These are phyloP conservation scores for Chaetura pelagica DNA, from an alignment of 2,113 vertebrate genomes.

Conservation along the genomic window DNA sequence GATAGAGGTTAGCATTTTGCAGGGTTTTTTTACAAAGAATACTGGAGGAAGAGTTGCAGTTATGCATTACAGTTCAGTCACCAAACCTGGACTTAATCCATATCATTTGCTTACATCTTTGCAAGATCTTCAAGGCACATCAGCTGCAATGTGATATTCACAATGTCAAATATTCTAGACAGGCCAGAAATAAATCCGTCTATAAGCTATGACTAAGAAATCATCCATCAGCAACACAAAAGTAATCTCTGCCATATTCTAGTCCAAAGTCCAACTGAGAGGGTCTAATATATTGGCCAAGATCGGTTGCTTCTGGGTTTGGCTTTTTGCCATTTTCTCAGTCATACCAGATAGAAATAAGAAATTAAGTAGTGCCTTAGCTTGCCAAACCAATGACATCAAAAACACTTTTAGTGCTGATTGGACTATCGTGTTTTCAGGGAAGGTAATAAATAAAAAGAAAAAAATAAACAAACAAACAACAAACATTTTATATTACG, in stretches of 20 bases:
- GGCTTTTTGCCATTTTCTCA: constrained; percentile 21
- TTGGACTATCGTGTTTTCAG: constrained; percentile 7
- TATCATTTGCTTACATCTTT: constrained; percentile 35
- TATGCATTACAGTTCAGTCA: not conserved
- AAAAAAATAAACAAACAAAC: not conserved
- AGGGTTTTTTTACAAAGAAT: not conserved
- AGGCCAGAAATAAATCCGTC: constrained; percentile 52
- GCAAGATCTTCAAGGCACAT: constrained; percentile 47
- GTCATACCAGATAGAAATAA: not conserved
- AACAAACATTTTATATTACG: not conserved
- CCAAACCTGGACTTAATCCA: constrained; percentile 22
- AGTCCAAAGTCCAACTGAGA: not conserved
- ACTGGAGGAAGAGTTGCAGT: not conserved
- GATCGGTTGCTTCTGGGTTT: not conserved
- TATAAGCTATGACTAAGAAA: constrained; percentile 40
- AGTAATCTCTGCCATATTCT: constrained; percentile 15
- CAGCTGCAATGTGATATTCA: constrained; percentile 39
- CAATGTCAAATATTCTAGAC: constrained; percentile 52
- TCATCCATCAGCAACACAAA: constrained; percentile 42
- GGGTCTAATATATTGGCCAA: not conserved
- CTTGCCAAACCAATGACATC: not conserved
- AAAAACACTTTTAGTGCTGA: not conserved
- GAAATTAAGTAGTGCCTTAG: not conserved
- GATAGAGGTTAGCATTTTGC: not conserved
- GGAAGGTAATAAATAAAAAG: not conserved